phyloP scores from a whole-genome alignment of 2,113 vertebrate species.

The Antennarius striatus region DNA sequence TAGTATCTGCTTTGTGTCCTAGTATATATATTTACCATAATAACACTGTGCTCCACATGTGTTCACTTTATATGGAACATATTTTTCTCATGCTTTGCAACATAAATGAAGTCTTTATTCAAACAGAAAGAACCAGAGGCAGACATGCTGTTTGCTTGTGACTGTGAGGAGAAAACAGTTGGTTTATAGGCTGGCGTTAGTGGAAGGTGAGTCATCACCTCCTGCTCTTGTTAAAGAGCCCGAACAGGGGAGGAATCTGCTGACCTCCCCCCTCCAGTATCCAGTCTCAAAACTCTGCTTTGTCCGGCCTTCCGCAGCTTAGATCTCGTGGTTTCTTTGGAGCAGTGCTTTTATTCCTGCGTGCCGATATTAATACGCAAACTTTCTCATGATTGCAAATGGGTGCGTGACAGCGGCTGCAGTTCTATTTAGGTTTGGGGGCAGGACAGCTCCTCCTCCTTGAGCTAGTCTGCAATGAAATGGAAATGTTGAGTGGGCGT shows the following conservation, averaged over 20 bases:
- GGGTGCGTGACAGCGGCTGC: conserved; percentile 27
- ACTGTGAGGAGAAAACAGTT: conserved; percentile 31
- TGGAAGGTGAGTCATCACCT: conserved; percentile 70
- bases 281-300: conserved; percentile 52
- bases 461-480: conserved; percentile 48
- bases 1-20: conserved; percentile 2
- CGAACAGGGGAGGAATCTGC: conserved; percentile 48
- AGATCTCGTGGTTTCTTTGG: conserved; percentile 48
- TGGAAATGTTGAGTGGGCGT: conserved; percentile 72
- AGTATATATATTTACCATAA: not conserved
- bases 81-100: not conserved
- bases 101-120: conserved; percentile 4
- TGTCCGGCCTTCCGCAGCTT: conserved; percentile 34
- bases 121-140: conserved; percentile 25
- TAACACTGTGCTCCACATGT: not conserved
- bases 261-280: conserved; percentile 46
- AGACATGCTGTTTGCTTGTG: conserved; percentile 28
- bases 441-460: conserved; percentile 46
- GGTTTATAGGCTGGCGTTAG: conserved; percentile 54
- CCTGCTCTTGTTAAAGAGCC: conserved; percentile 31
- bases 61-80: conserved; percentile 2
- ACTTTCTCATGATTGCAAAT: conserved; percentile 6
- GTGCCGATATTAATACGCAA: conserved; percentile 23
- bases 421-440: conserved; percentile 54
- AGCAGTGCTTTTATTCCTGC: conserved; percentile 38